Evolutionary conservation across 2,797 vertebrate genomes (phyloP), one percentile per base, ranked within the genome.

Genomic region (Eptatretus atami): DNA sequence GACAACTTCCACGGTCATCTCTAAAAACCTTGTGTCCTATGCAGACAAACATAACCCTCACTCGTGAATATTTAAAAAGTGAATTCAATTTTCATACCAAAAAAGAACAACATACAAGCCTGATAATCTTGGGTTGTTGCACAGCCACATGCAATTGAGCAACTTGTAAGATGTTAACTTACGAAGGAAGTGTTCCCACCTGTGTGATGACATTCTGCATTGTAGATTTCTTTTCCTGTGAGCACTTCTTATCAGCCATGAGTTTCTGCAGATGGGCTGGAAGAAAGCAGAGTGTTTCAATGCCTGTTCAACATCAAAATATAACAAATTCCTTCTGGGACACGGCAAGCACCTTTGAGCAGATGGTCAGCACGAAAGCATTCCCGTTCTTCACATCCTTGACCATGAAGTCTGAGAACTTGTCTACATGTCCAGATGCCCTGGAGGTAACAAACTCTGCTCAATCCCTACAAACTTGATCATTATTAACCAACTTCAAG

Each of bases 361-460:
- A 96, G 85, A 70, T 98, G 92, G 74, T 98, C 92, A 0, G 92
- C 92, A 65, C 90, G 81, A 72, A 96, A 96, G 69, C 90, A 98
- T 68, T 96, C 90, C 92, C 92, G 1, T 82, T 96, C 70, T 93
- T 90, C n/a, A 93, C 75, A 64, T 98, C 92, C 73, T 98, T 98
- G 68, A 98, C 92, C 90, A 98, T 98, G 74, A 87, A 98, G 76
- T 98, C 92, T 12, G 92, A 87, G 77, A 98, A 98, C 68, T 98
- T 98, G 65, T 98, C 92, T 67, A 98, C 92, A 0, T 98, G 92
- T 53, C 92, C 92, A 24, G 92, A 98, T 12, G 90, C 95, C 74
- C 92, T 98, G 63, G 10, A 65, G 65, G 10, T 44, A 44, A 44
- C 31, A 44, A 44, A 44, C 31, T 44, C 31, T 44, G 31, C 31